A percentile compares a stretch with the other conserved stretches of the same genome.
phyloP scores from a whole-genome alignment of 2,797 vertebrate genomes.

The Spheniscus humboldti region DNA sequence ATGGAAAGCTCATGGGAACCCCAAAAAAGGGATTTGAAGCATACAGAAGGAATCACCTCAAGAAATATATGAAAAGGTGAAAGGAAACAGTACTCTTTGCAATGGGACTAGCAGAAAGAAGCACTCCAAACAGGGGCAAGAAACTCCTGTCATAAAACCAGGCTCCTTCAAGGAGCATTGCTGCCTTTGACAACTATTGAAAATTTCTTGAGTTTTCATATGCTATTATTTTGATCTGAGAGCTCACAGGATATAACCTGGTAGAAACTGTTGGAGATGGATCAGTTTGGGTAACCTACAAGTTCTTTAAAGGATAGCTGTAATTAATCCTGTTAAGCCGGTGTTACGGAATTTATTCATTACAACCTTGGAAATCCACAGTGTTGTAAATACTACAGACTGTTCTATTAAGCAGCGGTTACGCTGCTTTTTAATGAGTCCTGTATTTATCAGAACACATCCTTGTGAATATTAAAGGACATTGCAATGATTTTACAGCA shows the following conservation, averaged over 20 bases:
- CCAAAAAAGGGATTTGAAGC: background rate
- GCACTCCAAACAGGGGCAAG: background rate
- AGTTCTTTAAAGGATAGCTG: background rate
- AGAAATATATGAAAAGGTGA: background rate
- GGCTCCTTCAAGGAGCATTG: background rate
- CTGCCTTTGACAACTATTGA: background rate
- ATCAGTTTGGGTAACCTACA: background rate
- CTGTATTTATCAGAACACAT: background rate
- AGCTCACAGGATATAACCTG: background rate
- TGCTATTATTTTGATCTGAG: background rate
- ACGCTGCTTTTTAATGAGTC: background rate
- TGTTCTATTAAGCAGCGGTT: background rate
- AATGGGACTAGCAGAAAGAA: background rate
- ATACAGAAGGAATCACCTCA: background rate
- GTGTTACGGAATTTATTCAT: background rate
- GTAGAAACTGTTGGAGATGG: background rate
- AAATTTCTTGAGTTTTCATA: background rate
- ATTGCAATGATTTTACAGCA: background rate
- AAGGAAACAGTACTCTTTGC: background rate
- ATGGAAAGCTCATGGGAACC: background rate
- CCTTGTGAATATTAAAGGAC: background rate
- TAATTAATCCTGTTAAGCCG: background rate
- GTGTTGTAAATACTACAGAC: background rate
- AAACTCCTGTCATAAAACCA: background rate
- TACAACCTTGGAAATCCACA: background rate